Evolutionary conservation across 2,113 vertebrate genomes (phyloP).

Genomic region (Machaerirhynchus nigripectus): DNA sequence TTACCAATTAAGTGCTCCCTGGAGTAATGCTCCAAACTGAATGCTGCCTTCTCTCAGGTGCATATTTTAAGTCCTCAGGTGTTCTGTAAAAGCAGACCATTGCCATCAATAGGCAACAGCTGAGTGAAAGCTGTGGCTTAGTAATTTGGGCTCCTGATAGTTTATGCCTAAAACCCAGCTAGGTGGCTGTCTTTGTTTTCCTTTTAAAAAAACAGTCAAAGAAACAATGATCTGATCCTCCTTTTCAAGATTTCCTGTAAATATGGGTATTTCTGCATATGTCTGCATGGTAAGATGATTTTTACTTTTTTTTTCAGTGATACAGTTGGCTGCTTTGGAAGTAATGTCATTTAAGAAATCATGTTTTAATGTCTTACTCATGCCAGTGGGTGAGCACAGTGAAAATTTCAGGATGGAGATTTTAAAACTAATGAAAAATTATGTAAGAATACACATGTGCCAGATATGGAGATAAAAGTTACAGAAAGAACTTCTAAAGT

Average conservation of each 20-base stretch:
- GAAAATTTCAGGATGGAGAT: not conserved
- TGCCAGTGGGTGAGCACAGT: not conserved
- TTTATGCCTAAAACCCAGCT: not conserved
- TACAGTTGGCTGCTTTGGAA: not conserved
- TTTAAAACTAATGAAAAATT: not conserved
- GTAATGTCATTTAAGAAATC: rapidly evolving
- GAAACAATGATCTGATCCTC: not conserved
- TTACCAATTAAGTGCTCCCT: not conserved
- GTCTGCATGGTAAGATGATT: not conserved
- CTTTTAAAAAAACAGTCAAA: not conserved
- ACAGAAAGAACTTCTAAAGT: not conserved
- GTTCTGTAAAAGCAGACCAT: not conserved
- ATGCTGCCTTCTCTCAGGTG: not conserved
- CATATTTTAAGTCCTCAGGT: not conserved
- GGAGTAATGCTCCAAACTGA: not conserved
- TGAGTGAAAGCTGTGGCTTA: not conserved
- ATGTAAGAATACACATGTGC: not conserved
- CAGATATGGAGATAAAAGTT: not conserved
- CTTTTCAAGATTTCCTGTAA: not conserved
- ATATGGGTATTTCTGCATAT: not conserved
- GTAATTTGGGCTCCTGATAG: not conserved
- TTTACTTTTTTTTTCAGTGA: not conserved
- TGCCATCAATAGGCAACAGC: not conserved
- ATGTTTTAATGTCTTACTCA: not conserved
- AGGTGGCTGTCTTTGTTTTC: not conserved